A percentile compares a stretch with the other conserved stretches of the same genome.
Conservation (phyloP, 2,113 vertebrate species). For the Progne subis region DNA sequence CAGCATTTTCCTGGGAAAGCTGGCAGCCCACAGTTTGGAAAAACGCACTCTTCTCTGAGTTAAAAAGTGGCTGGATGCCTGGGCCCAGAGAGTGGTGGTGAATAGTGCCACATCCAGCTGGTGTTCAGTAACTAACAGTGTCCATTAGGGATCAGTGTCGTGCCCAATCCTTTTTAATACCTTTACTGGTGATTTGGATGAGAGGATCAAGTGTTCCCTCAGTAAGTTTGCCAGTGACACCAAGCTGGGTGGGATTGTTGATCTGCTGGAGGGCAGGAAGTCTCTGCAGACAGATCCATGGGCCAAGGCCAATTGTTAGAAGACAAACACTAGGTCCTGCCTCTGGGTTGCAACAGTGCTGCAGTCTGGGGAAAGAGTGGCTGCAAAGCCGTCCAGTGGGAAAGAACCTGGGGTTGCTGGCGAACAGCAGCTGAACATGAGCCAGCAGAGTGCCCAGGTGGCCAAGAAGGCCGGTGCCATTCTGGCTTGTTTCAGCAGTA, state of each 20-base stretch:
- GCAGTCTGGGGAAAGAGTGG: background rate
- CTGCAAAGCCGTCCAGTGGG: background rate
- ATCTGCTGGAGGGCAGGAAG: background rate
- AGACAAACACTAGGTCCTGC: too few species aligned
- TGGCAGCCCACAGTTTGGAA: background rate
- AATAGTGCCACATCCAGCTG: background rate
- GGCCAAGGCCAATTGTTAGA: too few species aligned
- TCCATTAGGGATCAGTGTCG: background rate
- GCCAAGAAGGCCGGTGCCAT: too few species aligned
- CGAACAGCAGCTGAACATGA: background rate
- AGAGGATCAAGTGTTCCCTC: background rate
- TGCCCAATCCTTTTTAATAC: background rate
- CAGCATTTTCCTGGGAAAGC: background rate
- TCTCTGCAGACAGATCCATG: background rate
- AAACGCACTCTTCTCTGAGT: background rate
- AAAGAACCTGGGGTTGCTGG: background rate
- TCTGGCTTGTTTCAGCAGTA: background rate
- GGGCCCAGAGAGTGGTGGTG: background rate
- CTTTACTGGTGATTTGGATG: background rate
- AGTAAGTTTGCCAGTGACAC: background rate
- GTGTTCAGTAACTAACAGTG: too few species aligned
- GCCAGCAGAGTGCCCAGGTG: background rate
- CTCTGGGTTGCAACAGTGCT: fast-evolving
- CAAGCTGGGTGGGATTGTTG: too few species aligned
- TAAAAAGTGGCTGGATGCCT: background rate